These are phyloP conservation scores for Oegoconia quadripuncta DNA, from an alignment of 2,888 invertebrate genomes.

Conservation along the genomic window DNA sequence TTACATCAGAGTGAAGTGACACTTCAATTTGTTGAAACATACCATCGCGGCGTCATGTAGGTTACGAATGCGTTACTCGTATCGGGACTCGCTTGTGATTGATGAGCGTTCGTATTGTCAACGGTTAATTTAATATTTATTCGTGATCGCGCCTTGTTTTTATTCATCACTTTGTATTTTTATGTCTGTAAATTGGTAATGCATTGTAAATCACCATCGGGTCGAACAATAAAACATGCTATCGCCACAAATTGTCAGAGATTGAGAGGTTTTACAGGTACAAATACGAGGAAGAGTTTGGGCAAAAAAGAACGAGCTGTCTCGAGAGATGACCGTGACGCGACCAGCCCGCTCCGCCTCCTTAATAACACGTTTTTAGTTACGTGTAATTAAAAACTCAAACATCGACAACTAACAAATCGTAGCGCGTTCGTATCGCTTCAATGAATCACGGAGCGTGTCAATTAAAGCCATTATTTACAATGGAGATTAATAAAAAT, in stretches of 20 bases:
- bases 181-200: slow-evolving; percentile 29
- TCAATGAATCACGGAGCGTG: slow-evolving; percentile 59
- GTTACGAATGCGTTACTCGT: slow-evolving; percentile 49
- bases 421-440: slow-evolving; percentile 41
- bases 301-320: slow-evolving; percentile 33
- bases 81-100: slow-evolving; percentile 47
- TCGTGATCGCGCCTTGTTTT: slow-evolving; percentile 26
- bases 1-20: slow-evolving; percentile 51
- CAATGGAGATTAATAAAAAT: slow-evolving; percentile 55
- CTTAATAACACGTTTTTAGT: slow-evolving; percentile 68
- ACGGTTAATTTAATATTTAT: slow-evolving; percentile 55
- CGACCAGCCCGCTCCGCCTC: slow-evolving; percentile 60
- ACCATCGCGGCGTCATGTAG: slow-evolving; percentile 36
- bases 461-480: slow-evolving; percentile 68
- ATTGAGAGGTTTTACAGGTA: slow-evolving; percentile 29
- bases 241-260: slow-evolving; percentile 40
- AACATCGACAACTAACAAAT: slow-evolving; percentile 73
- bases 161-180: slow-evolving; percentile 23
- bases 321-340: slow-evolving; percentile 57
- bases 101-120: slow-evolving; percentile 50
- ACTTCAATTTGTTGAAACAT: slow-evolving; percentile 53
- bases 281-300: slow-evolving; percentile 10
- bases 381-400: slow-evolving; percentile 75
- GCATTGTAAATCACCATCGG: slow-evolving; percentile 36
- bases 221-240: slow-evolving; percentile 36